These are phyloP conservation scores for Cephus rjabovi DNA, from an alignment of 2,888 invertebrate species.

Conservation along the genomic window DNA sequence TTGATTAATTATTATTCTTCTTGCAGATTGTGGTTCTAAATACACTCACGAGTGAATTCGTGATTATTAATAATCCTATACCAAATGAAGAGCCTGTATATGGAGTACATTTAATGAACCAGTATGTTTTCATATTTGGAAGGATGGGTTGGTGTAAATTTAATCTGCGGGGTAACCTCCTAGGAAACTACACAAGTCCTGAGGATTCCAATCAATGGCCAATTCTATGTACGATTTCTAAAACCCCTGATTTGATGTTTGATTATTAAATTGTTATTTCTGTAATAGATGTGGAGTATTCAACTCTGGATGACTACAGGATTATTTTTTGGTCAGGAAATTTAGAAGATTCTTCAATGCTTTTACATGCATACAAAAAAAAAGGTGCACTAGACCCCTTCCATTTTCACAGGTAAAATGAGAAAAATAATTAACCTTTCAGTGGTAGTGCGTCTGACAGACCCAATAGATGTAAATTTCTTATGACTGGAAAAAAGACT, in stretches of 20 bases:
- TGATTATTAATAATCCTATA: constrained; percentile 87
- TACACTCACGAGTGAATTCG: constrained; percentile 93
- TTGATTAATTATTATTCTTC: constrained; percentile 15
- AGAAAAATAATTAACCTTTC: not conserved
- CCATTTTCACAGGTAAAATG: constrained; percentile 70
- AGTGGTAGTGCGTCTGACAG: not conserved
- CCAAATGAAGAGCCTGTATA: constrained; percentile 74
- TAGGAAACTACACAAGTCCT: constrained; percentile 72
- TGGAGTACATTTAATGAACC: constrained; percentile 76
- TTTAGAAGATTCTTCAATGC: constrained; percentile 80
- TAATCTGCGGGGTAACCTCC: constrained; percentile 81
- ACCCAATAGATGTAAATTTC: not conserved
- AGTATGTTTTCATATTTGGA: constrained; percentile 83
- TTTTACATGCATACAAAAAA: constrained; percentile 73
- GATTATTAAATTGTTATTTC: constrained; percentile 9
- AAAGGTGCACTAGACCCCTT: constrained; percentile 70
- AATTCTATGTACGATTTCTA: constrained; percentile 73
- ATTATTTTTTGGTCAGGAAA: constrained; percentile 86
- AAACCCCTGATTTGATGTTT: constrained; percentile 19
- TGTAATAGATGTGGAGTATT: constrained; percentile 76
- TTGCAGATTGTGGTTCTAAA: constrained; percentile 87
- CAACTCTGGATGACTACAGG: constrained; percentile 76
- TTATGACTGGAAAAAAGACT: not conserved
- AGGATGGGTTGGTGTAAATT: constrained; percentile 81
- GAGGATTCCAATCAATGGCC: constrained; percentile 76